A percentile compares a stretch with the other conserved stretches of the same genome.
Conservation (phyloP, 2,888 invertebrate species). For the Cheilosia pagana region DNA sequence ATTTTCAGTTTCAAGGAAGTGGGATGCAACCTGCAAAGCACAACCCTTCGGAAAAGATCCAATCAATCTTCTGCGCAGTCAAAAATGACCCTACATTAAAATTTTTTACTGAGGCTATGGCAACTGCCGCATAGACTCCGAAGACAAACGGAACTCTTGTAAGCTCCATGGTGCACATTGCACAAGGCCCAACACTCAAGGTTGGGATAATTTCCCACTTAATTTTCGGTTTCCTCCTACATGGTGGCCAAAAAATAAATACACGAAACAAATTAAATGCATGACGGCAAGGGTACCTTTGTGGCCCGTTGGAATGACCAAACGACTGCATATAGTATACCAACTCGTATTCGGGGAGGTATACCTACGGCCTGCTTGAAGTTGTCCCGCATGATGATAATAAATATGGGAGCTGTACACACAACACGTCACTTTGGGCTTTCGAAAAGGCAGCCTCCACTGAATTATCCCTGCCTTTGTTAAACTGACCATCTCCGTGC, state of each 20-base stretch:
- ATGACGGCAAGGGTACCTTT: conserved; percentile 35
- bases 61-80: conserved; percentile 37
- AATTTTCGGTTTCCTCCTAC: conserved; percentile 46
- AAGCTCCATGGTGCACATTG: background rate
- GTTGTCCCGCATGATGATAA: conserved; percentile 56
- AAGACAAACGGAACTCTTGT: conserved; percentile 6
- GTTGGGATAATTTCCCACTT: conserved; percentile 51
- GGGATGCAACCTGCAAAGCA: background rate
- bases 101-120: background rate
- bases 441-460: conserved; percentile 37
- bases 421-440: conserved; percentile 41
- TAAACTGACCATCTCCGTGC: conserved; percentile 35
- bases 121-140: background rate
- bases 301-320: conserved; percentile 21
- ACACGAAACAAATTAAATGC: conserved; percentile 47
- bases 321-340: conserved; percentile 1
- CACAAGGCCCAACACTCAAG: conserved; percentile 7
- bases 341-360: background rate
- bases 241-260: conserved; percentile 44
- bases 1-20: conserved; percentile 24
- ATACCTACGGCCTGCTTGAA: conserved; percentile 15
- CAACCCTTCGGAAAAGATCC: background rate
- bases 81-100: conserved; percentile 17
- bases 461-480: conserved; percentile 47
- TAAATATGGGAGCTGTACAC: conserved; percentile 36